Base-by-base conservation (phyloP, 2,888 invertebrate species). In the Argyresthia goedartella region DNA sequence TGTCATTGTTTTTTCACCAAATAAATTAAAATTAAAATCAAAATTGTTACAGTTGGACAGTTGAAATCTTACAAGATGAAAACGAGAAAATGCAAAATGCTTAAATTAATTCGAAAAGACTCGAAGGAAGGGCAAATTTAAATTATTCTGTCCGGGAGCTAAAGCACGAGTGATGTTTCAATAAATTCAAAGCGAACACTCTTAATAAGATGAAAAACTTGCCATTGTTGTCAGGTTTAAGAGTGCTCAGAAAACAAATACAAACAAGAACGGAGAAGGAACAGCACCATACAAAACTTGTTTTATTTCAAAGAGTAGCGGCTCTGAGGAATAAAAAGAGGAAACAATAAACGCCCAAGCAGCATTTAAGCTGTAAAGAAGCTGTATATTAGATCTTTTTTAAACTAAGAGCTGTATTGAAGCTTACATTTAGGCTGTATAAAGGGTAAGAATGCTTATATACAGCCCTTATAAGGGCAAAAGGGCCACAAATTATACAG, bases 181-280 rank as follows among this genome's bases (percentile, higher is more conserved):
- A 60, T 59, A 62, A 56, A 56, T 55, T 55, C 57, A 59, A 62
- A 59, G 57, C 55, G 54, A 8, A 25, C 56, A 55, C 59, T 56
- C 57, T 56, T 62, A 63, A 61, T 58, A 62, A 59, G 56, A 62
- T 60, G 57, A 59, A 61, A 63, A 64, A 66, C 61, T 60, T 66
- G 54, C 61, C 59, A 66, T 62, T 62, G 61, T 60, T 57, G 53
- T 53, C 55, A 54, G 57, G 54, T 57, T 55, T 53, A 56, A 61
- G 60, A 58, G 55, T 54, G 48, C 59, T 63, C 57, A 47, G 55
- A 58, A 62, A 63, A 60, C 61, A 65, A 64, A 66, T 63, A 64
- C 55, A 43, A 39, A 44, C 42, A 39, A 49, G 44, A 44, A 39
- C n/a, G n/a, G n/a, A n/a, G n/a, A n/a, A 11, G n/a, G 39, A 39